Base-by-base conservation (phyloP, 2,797 vertebrate species). In the Pangasius macronema region DNA sequence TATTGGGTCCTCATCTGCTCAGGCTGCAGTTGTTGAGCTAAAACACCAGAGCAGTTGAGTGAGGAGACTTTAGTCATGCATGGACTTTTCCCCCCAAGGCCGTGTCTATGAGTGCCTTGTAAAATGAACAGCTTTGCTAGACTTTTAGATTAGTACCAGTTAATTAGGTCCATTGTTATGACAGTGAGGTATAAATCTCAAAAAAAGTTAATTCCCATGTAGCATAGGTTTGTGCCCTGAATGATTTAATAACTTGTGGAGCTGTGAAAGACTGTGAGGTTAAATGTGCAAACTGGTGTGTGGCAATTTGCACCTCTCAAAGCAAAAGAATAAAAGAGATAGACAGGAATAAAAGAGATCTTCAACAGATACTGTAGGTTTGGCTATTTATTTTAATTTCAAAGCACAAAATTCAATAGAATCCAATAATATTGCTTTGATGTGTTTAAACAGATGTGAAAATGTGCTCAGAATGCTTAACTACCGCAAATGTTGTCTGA, bases 311-410 rank as follows among this genome's bases (percentile, higher is more conserved):
- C 92, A 91, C 90, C 92, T 93, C 90, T 93, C 90, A 92, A 91
- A 91, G 91, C 91, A 93, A 94, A 94, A 91, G 89, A 90, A 87
- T n/a, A n/a, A n/a, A n/a, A n/a, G n/a, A n/a, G n/a, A n/a, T n/a
- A n/a, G 94, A 93, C 93, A 93, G 85, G 91, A 90, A 95, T 92
- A 86, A 93, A 93, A 93, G 90, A 92, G 91, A 93, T 93, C 90
- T 89, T 89, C 89, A 53, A 89, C 88, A 88, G 92, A 94, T 92
- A 42, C 42, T 42, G 42, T 42, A 92, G 82, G 90, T 94, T 93
- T 91, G 89, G 77, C 91, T 93, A 90, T 94, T 94, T 94, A 93
- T 95, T 94, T 94, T 92, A 88, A 94, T 95, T 94, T 93, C 84
- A 93, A 93, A 94, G 91, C 89, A 88, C 82, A 87, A 93, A 90